Evolutionary conservation across 2,113 vertebrate genomes (phyloP).

Genomic region (Lucifuga dentata): DNA sequence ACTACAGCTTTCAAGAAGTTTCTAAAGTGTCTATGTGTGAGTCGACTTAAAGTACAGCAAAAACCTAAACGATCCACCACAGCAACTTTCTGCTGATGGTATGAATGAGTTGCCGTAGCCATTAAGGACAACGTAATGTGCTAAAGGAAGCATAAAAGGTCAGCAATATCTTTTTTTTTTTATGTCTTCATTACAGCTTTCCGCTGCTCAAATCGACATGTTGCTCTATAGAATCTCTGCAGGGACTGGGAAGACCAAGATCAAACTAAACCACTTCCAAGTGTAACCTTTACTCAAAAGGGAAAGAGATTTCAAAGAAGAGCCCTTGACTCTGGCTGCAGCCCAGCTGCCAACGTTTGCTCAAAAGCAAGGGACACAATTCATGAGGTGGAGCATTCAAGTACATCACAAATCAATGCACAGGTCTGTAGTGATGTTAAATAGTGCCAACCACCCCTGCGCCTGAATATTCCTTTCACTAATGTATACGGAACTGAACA

Average conservation of each 20-base stretch:
- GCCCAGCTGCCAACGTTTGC: background rate
- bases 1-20: too few relatives aligned
- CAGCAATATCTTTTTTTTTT: slow-evolving; percentile 27
- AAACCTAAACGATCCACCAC: background rate
- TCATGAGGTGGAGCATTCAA: background rate
- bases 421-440: too few relatives aligned
- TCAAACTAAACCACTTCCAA: slow-evolving; percentile 38
- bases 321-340: slow-evolving; percentile 28
- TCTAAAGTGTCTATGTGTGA: too few relatives aligned
- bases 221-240: slow-evolving; percentile 30
- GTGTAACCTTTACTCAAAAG: slow-evolving; percentile 51
- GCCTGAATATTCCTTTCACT: too few relatives aligned
- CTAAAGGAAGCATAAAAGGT: slow-evolving; percentile 26
- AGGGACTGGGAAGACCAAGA: slow-evolving; percentile 21
- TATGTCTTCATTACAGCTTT: slow-evolving; percentile 22
- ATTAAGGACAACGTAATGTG: slow-evolving; percentile 13
- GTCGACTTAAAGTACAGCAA: slow-evolving; percentile 21
- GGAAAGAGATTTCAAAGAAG: slow-evolving; percentile 25
- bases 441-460: too few relatives aligned
- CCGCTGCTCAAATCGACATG: slow-evolving; percentile 1
- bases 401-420: background rate
- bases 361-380: slow-evolving; percentile 6
- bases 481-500: too few relatives aligned
- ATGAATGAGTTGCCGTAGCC: background rate
- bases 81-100: slow-evolving; percentile 8